Base-by-base conservation (phyloP, 2,113 vertebrate species). In the Tyrannus savana region DNA sequence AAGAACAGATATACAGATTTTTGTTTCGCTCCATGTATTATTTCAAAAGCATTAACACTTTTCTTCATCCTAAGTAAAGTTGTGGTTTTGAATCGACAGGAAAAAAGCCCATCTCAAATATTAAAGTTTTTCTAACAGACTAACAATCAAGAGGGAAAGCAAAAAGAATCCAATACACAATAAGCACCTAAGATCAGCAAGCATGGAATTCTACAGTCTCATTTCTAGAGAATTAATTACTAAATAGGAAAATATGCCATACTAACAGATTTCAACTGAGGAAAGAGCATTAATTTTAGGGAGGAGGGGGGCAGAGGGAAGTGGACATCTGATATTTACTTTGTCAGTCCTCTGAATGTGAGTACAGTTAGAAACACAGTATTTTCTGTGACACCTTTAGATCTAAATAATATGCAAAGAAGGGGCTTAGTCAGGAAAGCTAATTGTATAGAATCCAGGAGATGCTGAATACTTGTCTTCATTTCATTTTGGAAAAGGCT, bases 381-480 rank as follows among this genome's bases (percentile, higher is more conserved):
- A 25, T 77, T 88, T 78, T 86, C 35, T 63, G 39, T 39, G 19
- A 80, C 27, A 79, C 28, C 2, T 66, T 82, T 75, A 62, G 44
- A 46, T 56, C 18, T 50, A 60, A 88, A 18, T 33, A 67, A 7
- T 2, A 0, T 50, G 5, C 9, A 72, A 60, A 64, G 0, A 0
- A 89, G 6, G 3, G 10, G 3, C 17, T 50, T 66, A 35, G 8
- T 15, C 47, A 22, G 58, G 49, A 81, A 73, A 55, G 6, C 7
- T 31, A 69, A 19, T 39, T 62, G 24, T 28, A 41, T 33, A 17
- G 30, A 10, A 44, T 66, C 13, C 3, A 28, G 33, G 31, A 72
- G 7, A n/a, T 25, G 13, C 47, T 80, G n/a, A n/a, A 23, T 60
- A 50, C 18, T 80, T 88, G 14, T 50, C 55, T 85, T 39, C 25